These are phyloP conservation scores for Catocala sponsa DNA, from an alignment of 2,888 invertebrate genomes.

Conservation along the genomic window DNA sequence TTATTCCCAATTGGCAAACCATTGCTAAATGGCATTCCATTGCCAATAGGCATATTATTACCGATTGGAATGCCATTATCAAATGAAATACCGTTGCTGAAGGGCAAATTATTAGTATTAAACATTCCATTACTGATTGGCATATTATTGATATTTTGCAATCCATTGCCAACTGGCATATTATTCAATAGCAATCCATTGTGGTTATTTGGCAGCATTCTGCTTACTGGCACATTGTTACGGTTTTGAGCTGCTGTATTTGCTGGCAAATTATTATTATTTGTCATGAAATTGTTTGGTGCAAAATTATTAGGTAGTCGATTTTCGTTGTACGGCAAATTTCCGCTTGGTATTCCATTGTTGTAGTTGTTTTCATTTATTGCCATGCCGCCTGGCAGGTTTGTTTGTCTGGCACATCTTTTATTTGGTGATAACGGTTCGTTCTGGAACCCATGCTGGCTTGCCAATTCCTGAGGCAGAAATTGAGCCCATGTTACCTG, in stretches of 20 bases:
- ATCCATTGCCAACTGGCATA: neutral
- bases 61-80: neutral
- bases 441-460: slow-evolving; percentile 30
- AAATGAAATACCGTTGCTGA: neutral
- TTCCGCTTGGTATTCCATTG: slow-evolving; percentile 11
- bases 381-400: slow-evolving; percentile 8
- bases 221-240: slow-evolving; percentile 12
- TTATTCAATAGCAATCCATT: slow-evolving; percentile 4
- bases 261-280: slow-evolving; percentile 13
- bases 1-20: neutral
- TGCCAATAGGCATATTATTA: slow-evolving; percentile 1
- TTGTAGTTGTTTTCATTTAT: slow-evolving; percentile 12
- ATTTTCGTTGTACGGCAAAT: neutral
- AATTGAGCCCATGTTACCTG: slow-evolving; percentile 56
- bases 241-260: slow-evolving; percentile 6
- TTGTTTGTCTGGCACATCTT: slow-evolving; percentile 31
- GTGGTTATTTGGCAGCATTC: slow-evolving; percentile 7
- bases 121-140: neutral
- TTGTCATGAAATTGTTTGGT: slow-evolving; percentile 11
- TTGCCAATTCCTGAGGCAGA: slow-evolving; percentile 26
- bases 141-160: neutral
- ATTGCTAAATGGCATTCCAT: slow-evolving; percentile 3
- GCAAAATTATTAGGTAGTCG: slow-evolving; percentile 4
- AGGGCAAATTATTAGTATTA: neutral
- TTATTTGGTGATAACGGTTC: neutral